phyloP scores from a whole-genome alignment of 2,797 vertebrate genomes.

The Sebastes diaconus region DNA sequence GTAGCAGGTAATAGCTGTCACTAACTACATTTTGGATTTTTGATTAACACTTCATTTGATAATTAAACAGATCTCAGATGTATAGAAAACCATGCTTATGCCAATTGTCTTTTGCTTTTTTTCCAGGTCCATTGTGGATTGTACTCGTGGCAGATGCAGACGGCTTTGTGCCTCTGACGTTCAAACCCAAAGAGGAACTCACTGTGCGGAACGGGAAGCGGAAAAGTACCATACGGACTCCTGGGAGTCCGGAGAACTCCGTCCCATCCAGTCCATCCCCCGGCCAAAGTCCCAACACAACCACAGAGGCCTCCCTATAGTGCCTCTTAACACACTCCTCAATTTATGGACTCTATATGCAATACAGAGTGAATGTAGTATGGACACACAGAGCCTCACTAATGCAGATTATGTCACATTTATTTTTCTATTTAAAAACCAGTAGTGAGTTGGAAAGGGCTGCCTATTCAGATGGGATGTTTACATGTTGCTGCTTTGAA shows the following conservation, averaged over 20 bases:
- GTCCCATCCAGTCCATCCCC: slow-evolving; percentile 66
- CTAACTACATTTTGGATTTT: background rate
- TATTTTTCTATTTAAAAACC: slow-evolving; percentile 37
- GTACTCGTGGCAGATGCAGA: slow-evolving; percentile 89
- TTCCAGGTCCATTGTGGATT: slow-evolving; percentile 90
- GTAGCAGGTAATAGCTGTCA: too few relatives aligned
- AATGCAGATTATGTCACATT: background rate
- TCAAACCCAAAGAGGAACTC: slow-evolving; percentile 87
- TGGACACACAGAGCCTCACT: background rate
- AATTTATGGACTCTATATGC: background rate
- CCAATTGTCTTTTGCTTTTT: background rate
- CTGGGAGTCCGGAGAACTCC: slow-evolving; percentile 58
- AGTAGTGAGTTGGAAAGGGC: slow-evolving; percentile 15
- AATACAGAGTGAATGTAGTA: background rate
- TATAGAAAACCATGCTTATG: background rate
- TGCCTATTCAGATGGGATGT: slow-evolving; percentile 28
- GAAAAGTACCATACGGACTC: slow-evolving; percentile 63
- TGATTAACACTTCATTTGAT: background rate
- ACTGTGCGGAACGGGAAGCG: slow-evolving; percentile 86
- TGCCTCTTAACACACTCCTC: background rate
- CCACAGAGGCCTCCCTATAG: slow-evolving; percentile 42
- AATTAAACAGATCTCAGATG: background rate
- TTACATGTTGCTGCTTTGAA: slow-evolving; percentile 34
- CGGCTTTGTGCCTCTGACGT: slow-evolving; percentile 91
- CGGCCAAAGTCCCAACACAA: slow-evolving; percentile 25